A percentile compares a stretch with the other conserved stretches of the same genome.
phyloP scores from a whole-genome alignment of 1,140 invertebrate species.

The Macrotrachela quadricornifera region DNA sequence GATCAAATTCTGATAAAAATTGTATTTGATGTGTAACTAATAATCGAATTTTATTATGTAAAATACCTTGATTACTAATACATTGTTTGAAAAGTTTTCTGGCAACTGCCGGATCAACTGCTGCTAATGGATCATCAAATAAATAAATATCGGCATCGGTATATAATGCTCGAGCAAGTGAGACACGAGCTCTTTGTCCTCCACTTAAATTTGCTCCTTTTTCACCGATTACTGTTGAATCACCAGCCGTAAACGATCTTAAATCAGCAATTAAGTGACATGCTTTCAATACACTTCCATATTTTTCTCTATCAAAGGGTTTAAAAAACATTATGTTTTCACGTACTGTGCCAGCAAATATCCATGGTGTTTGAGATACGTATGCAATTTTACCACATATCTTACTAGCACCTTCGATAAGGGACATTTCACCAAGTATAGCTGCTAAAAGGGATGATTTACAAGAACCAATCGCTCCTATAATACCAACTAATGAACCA shows the following conservation, averaged over 20 bases:
- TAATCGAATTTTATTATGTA: too few relatives aligned
- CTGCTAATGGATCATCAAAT: conserved; percentile 56
- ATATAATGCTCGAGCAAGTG: conserved; percentile 50
- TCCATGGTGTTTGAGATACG: conserved; percentile 75
- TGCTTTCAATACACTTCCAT: conserved; percentile 22
- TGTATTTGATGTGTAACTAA: too few relatives aligned
- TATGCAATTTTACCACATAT: conserved; percentile 61
- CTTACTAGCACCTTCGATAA: conserved; percentile 41
- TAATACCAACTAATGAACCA: too few relatives aligned
- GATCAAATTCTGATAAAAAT: too few relatives aligned
- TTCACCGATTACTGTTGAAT: conserved; percentile 68
- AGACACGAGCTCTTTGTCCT: conserved; percentile 70
- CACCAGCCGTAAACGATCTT: conserved; percentile 49
- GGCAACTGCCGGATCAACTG: conserved; percentile 57
- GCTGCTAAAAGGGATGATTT: conserved; percentile 53
- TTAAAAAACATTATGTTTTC: conserved; percentile 69
- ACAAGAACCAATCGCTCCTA: too few relatives aligned
- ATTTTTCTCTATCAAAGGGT: conserved; percentile 16
- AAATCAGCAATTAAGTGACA: conserved; percentile 38
- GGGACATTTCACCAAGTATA: conserved; percentile 53
- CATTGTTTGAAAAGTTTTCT: conserved; percentile 46
- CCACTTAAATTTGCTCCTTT: conserved; percentile 61
- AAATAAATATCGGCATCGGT: conserved; percentile 54
- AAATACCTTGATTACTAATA: too few relatives aligned
- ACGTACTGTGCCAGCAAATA: conserved; percentile 43